Conservation (phyloP, 1,140 invertebrate species). For the Ceratoteleas bidentatus region DNA sequence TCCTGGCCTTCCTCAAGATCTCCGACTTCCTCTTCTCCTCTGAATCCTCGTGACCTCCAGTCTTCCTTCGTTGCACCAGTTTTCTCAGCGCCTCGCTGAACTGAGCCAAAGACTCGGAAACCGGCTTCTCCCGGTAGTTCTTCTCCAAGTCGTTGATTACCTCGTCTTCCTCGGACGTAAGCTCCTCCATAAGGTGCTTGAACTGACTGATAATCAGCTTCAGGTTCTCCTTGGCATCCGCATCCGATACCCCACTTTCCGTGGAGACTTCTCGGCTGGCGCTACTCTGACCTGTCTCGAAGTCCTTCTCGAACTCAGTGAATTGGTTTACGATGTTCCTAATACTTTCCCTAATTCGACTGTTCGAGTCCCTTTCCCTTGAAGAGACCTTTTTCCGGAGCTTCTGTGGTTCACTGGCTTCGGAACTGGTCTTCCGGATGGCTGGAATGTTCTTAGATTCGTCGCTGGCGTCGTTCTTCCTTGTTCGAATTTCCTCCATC, state of each 20-base stretch:
- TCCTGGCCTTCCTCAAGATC: constrained; percentile 54
- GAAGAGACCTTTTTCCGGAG: constrained; percentile 41
- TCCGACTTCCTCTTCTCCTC: constrained; percentile 35
- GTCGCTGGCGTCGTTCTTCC: constrained; percentile 54
- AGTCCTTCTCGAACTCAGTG: constrained; percentile 77
- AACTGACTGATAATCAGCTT: constrained; percentile 78
- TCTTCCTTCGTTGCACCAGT: constrained; percentile 72
- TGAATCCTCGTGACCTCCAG: constrained; percentile 26
- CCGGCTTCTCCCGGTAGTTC: constrained; percentile 73
- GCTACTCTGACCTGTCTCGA: constrained; percentile 62
- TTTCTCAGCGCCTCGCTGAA: constrained; percentile 77
- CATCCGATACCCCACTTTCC: constrained; percentile 10
- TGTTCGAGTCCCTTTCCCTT: constrained; percentile 44
- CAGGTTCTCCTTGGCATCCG: constrained; percentile 73
- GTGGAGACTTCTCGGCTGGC: background rate
- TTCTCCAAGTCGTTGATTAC: constrained; percentile 73
- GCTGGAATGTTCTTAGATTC: constrained; percentile 53
- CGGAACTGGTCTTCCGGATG: constrained; percentile 35
- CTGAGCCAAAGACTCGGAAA: constrained; percentile 75
- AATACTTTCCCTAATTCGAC: constrained; percentile 75
- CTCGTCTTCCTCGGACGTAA: constrained; percentile 75
- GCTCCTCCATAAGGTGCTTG: constrained; percentile 73
- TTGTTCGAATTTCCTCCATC: constrained; percentile 71
- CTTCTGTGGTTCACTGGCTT: constrained; percentile 54
- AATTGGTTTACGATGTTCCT: constrained; percentile 79